These are phyloP conservation scores for Lamprologus tigripictilis DNA, from an alignment of 2,113 vertebrate species.

Conservation along the genomic window DNA sequence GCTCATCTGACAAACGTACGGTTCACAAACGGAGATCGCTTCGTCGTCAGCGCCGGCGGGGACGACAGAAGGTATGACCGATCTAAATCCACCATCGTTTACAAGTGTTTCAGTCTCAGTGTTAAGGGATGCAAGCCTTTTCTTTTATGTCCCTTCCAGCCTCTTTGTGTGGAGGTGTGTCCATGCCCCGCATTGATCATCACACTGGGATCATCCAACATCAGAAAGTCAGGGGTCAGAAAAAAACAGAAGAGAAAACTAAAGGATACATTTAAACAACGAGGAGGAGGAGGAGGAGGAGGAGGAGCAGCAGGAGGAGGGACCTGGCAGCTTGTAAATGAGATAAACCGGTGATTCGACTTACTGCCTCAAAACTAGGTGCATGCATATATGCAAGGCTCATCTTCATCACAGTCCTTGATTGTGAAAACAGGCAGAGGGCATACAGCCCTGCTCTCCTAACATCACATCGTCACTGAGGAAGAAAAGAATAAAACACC, in stretches of 20 bases:
- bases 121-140: not conserved
- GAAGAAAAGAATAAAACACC: not conserved
- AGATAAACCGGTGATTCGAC: not conserved
- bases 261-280: not conserved
- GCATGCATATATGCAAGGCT: conserved; percentile 50
- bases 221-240: not conserved
- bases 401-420: conserved; percentile 23
- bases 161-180: conserved; percentile 97
- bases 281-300: not conserved
- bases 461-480: not conserved
- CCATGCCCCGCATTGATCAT: conserved; percentile 82
- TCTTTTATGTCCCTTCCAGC: conserved; percentile 59
- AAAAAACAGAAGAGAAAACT: not conserved
- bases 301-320: not conserved
- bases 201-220: conserved; percentile 16
- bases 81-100: not conserved
- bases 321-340: conserved; percentile 45
- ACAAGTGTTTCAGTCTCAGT: not conserved
- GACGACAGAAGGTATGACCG: conserved; percentile 87
- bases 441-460: not conserved
- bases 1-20: conserved; percentile 92
- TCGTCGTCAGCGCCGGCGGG: conserved; percentile 89
- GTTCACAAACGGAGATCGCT: conserved; percentile 89
- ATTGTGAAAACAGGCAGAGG: conserved; percentile 27
- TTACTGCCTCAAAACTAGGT: conserved; percentile 59